Evolutionary conservation across 2,888 invertebrate species (phyloP).

Genomic region (Amblyjoppa fuscipennis): DNA sequence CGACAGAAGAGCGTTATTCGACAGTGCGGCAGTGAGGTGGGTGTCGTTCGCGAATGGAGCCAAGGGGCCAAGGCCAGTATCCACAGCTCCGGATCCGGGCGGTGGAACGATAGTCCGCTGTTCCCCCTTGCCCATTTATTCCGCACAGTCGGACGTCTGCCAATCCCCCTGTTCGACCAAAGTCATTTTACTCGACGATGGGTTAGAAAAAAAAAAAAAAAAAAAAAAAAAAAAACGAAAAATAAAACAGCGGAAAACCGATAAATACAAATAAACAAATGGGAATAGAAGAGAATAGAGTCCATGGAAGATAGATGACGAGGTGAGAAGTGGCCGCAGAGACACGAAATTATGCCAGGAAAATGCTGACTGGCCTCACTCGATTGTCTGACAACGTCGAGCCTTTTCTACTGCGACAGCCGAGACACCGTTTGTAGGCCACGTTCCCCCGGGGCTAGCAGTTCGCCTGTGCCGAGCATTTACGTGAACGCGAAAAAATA

Average conservation of each 20-base stretch:
- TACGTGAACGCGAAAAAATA: neutral
- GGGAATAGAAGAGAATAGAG: neutral
- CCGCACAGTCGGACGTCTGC: conserved; percentile 41
- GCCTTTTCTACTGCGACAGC: conserved; percentile 35
- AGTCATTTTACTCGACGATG: neutral
- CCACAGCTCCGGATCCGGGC: conserved; percentile 62
- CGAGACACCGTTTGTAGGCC: conserved; percentile 22
- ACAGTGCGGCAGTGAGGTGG: conserved; percentile 39
- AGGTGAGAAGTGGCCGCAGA: conserved; percentile 4
- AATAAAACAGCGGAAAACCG: neutral
- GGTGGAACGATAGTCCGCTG: conserved; percentile 4
- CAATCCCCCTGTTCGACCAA: conserved; percentile 11
- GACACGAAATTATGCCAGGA: conserved; percentile 17
- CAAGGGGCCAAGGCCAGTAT: conserved; percentile 72
- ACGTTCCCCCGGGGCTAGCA: conserved; percentile 35
- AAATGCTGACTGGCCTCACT: conserved; percentile 29
- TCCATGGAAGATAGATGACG: neutral
- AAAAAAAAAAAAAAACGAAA: neutral
- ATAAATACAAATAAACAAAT: neutral
- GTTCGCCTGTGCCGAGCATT: neutral
- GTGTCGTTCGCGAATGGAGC: conserved; percentile 58
- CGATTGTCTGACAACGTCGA: conserved; percentile 21
- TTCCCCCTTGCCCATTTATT: conserved; percentile 7
- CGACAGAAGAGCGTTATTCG: conserved; percentile 1
- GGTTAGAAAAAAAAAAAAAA: neutral